Evolutionary conservation across 2,113 vertebrate genomes (phyloP).

Genomic region (Cyanoliseus patagonus): DNA sequence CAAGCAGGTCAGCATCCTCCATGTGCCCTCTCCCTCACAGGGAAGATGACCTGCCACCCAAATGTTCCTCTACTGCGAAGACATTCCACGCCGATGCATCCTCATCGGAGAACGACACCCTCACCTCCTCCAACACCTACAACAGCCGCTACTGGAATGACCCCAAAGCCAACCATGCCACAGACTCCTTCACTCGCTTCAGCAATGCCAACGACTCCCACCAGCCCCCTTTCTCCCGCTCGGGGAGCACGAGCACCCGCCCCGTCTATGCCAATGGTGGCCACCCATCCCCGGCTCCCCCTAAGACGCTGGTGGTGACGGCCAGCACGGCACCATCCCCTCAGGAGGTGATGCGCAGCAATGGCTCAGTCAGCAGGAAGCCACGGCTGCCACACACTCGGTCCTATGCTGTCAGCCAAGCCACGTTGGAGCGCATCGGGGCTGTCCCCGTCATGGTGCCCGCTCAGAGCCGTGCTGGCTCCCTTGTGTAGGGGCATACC

Average conservation of each 20-base stretch:
- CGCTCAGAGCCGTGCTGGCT: conserved; percentile 93
- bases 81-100: conserved; percentile 92
- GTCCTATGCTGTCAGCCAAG: conserved; percentile 91
- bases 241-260: conserved; percentile 65
- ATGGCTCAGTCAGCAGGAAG: conserved; percentile 86
- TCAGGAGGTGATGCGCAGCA: conserved; percentile 83
- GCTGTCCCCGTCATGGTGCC: conserved; percentile 97
- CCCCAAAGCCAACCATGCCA: conserved; percentile 87
- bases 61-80: conserved; percentile 89
- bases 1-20: background rate
- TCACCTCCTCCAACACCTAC: conserved; percentile 96
- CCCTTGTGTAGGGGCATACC: conserved; percentile 81
- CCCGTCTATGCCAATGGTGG: conserved; percentile 85
- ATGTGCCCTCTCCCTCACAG: conserved; percentile 68
- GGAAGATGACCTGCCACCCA: conserved; percentile 96
- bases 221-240: conserved; percentile 85
- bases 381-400: conserved; percentile 82
- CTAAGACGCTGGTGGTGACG: conserved; percentile 95
- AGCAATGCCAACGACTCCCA: conserved; percentile 84
- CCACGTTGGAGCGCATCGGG: conserved; percentile 91
- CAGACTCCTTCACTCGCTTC: conserved; percentile 88
- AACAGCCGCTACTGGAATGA: conserved; percentile 96
- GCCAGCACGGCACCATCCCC: conserved; percentile 89
- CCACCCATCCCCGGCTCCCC: conserved; percentile 80
- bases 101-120: conserved; percentile 94